phyloP scores from a whole-genome alignment of 2,113 vertebrate species.

The Tenrec ecaudatus region DNA sequence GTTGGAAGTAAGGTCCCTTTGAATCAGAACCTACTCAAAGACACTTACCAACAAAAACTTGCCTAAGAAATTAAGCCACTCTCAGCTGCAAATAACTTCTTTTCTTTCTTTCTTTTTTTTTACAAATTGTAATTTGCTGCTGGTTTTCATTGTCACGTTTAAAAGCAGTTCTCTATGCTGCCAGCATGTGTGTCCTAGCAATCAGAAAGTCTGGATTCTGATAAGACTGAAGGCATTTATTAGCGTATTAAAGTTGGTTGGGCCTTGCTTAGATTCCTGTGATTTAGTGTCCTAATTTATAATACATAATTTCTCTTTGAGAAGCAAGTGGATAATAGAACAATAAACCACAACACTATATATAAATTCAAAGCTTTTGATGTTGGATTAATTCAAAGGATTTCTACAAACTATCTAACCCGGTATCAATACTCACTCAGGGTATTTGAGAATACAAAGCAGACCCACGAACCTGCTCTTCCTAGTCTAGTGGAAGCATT shows the following conservation, averaged over 20 bases:
- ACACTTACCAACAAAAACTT: no score
- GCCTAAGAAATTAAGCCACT: neutral
- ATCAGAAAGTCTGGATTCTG: neutral
- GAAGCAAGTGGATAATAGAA: neutral
- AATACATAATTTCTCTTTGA: neutral
- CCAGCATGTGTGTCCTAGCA: no score
- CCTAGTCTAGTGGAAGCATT: neutral
- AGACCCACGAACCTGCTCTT: fast-evolving
- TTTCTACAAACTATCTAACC: neutral
- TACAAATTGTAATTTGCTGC: neutral
- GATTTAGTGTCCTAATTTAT: neutral
- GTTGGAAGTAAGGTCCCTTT: no score
- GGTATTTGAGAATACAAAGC: neutral
- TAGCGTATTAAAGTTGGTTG: neutral
- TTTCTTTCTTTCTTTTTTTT: neutral
- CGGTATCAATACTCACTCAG: neutral
- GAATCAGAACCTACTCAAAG: no score
- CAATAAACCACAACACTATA: neutral
- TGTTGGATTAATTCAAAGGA: neutral
- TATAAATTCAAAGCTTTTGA: neutral
- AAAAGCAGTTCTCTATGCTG: neutral
- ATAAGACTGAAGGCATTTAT: neutral
- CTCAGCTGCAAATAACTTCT: neutral
- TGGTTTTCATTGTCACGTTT: neutral
- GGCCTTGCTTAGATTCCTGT: neutral